Evolutionary conservation across 2,797 vertebrate species (phyloP), one percentile per base, ranked within the genome.

Genomic region (Pangasius sanitwongsei): DNA sequence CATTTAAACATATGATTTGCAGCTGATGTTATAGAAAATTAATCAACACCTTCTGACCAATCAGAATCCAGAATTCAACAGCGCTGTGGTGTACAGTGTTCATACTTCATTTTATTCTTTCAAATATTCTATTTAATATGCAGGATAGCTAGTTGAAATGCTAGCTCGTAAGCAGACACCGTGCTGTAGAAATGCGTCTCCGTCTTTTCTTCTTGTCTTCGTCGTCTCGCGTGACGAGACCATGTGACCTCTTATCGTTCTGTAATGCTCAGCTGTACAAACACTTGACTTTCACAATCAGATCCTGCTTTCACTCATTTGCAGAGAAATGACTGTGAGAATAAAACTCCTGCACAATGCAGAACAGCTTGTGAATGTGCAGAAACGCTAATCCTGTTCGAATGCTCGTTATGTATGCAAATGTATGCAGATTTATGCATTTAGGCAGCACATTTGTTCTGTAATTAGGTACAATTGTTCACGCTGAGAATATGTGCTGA

Each of bases 381-480:
- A 50, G 74, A 77, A n/a, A n/a, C n/a, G 25, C 70, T 37, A 65
- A 85, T 87, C 23, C 23, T n/a, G 63, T 90, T 31, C 28, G 23
- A 65, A 48, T 31, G 59, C 37, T 65, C 16, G 31, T 89, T 37
- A 59, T 59, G 4, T 59, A 81, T 81, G 78, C 16, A 59, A 59
- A 89, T 72, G 16, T 57, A 72, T 91, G 86, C 28, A 83, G 48
- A 90, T 91, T 78, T 81, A 88, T 89, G 88, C 86, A 81, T 70
- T 88, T 78, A 67, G 16, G 77, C 48, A 55, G 48, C 74, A 20
- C 48, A 9, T 81, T 57, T 34, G 77, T 81, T 57, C 53, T 23
- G 53, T 57, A 37, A 57, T 57, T 23, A 55, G n/a, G 50, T 37
- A 34, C 77, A 20, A 4, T 50, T 77, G 16, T 72, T 23, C 18